These are phyloP conservation scores for Setophaga kirtlandii DNA, from an alignment of 2,113 vertebrate species.

Conservation along the genomic window DNA sequence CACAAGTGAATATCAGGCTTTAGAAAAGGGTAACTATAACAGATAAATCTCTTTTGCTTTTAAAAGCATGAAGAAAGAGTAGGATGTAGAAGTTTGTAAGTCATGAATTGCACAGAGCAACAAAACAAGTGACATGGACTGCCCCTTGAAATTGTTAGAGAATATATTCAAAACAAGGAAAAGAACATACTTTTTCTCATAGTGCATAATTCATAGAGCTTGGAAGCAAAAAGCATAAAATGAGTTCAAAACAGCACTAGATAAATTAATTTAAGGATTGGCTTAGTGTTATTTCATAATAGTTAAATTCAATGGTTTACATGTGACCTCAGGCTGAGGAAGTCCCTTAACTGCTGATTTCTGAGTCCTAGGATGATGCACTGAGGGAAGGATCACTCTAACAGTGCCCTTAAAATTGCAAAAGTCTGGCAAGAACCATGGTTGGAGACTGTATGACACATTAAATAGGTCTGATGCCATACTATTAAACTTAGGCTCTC, in stretches of 20 bases:
- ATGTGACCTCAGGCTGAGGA: neutral
- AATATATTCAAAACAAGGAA: neutral
- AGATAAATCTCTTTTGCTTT: neutral
- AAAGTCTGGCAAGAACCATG: neutral
- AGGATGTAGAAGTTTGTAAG: neutral
- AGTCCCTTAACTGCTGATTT: neutral
- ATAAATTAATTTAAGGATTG: constrained; percentile 8
- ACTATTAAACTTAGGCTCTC: neutral
- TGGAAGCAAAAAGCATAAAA: neutral
- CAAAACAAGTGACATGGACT: neutral
- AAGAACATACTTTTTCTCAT: neutral
- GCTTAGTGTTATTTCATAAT: neutral
- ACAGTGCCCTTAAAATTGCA: neutral
- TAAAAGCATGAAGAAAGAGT: neutral
- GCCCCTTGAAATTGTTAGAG: neutral
- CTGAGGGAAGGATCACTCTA: neutral
- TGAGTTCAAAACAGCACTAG: neutral
- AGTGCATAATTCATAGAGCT: neutral
- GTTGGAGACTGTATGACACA: neutral
- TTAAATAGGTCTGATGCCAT: neutral
- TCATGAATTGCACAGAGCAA: neutral
- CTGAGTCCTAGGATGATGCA: neutral
- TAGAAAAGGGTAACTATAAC: neutral
- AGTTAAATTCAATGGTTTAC: neutral
- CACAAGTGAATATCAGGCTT: neutral